These are phyloP conservation scores for Pseudorhombus dupliciocellatus DNA, from an alignment of 2,113 vertebrate genomes.

Conservation along the genomic window DNA sequence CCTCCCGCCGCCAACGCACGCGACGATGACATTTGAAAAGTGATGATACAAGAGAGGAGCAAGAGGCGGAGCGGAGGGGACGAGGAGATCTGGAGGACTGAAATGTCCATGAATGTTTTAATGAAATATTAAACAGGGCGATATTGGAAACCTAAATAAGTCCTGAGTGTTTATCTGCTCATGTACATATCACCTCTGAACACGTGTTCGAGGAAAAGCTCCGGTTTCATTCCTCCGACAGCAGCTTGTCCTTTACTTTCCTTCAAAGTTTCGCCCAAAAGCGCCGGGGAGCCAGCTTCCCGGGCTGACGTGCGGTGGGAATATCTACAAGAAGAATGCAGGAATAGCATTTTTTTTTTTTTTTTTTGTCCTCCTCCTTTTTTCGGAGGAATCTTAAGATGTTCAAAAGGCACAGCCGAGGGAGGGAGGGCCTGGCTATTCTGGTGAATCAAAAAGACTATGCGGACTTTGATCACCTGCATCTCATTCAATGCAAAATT, in stretches of 20 bases:
- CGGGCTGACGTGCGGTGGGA: slow-evolving; percentile 53
- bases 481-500: slow-evolving; percentile 71
- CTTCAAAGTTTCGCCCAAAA: slow-evolving; percentile 48
- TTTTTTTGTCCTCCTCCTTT: slow-evolving; percentile 9
- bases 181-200: slow-evolving; percentile 12
- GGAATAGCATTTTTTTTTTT: slow-evolving; percentile 57
- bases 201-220: slow-evolving; percentile 27
- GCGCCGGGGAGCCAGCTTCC: slow-evolving; percentile 44
- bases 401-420: slow-evolving; percentile 76
- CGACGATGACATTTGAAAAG: slow-evolving; percentile 46
- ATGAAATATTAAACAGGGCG: neutral
- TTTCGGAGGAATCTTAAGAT: slow-evolving; percentile 65
- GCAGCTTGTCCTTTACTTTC: slow-evolving; percentile 55
- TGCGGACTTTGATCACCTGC: slow-evolving; percentile 77
- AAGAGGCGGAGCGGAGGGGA: neutral
- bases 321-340: slow-evolving; percentile 75
- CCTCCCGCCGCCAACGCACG: slow-evolving; percentile 3
- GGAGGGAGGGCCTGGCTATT: slow-evolving; percentile 65
- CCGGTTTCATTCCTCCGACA: slow-evolving; percentile 30
- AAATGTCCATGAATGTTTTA: neutral
- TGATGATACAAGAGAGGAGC: neutral
- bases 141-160: neutral
- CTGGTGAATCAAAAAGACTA: slow-evolving; percentile 78
- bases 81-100: neutral
- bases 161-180: neutral